Base-by-base conservation (phyloP, 2,797 vertebrate species). In the Notoglanidium macrostoma region DNA sequence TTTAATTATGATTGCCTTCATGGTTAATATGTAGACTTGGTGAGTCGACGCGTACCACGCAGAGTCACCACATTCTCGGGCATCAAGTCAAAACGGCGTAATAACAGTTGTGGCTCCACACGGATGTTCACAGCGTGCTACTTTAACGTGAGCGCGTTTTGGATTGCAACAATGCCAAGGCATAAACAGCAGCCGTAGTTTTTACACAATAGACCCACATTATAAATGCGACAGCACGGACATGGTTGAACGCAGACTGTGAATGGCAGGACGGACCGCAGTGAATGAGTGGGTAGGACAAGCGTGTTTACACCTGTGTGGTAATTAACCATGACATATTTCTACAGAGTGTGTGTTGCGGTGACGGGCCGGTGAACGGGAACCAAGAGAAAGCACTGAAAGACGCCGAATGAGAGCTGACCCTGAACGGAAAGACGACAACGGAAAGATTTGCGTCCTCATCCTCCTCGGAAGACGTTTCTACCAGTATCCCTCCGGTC, bases 311-410 rank as follows among this genome's bases (percentile, higher is more conserved):
- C 77, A 80, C 77, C 77, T 80, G 77, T 26, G 11, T 80, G 21
- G 4, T 57, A 78, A 78, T 78, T 78, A 78, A 78, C n/a, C 76
- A 26, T 59, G 77, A 80, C 19, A 44, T 40, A 80, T 59, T 46
- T 79, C 77, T 80, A 15, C 32, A 80, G 21, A 26, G 32, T 44
- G 21, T 32, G 49, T 61, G 54, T 23, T 32, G 54, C 29, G 11
- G 3, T 2, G 54, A 32, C 23, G 17, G 44, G 17, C 29, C 17
- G n/a, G 2, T 57, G 10, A 57, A 57, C 5, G 0, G 23, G 29
- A 79, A 79, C 29, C 29, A 21, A 1, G 1, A 40, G n/a, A 32
- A 55, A 78, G 51, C 51, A 32, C 3, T 32, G 15, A 78, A n/a
- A n/a, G n/a, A n/a, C 17, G 44, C 26, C 9, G 74, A 77, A 7